Evolutionary conservation across 35 echinoderm and acorn worm genomes (phyloP).

Genomic region (Apostichopus japonicus): DNA sequence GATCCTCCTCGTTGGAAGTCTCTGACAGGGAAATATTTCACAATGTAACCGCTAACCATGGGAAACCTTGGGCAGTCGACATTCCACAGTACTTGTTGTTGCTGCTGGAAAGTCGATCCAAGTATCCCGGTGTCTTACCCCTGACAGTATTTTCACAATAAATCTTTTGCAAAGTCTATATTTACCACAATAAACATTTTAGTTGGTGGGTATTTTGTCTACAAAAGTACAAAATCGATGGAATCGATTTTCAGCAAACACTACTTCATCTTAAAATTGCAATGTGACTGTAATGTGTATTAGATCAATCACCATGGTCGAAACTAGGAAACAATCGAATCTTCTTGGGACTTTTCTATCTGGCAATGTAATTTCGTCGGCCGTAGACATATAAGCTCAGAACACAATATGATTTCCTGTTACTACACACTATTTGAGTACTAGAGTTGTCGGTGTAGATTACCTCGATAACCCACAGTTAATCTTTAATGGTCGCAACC

Average conservation of each 20-base stretch:
- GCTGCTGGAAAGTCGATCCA: neutral
- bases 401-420: neutral
- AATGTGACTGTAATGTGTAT: no score
- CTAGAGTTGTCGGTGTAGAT: neutral
- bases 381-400: neutral
- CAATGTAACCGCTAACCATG: slow-evolving; percentile 2
- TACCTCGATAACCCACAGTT: neutral
- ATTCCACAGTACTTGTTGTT: neutral
- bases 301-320: neutral
- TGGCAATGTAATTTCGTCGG: neutral
- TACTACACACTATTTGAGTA: neutral
- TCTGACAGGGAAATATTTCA: neutral
- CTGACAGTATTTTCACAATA: no score
- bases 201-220: no score
- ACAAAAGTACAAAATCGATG: no score
- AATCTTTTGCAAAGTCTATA: no score
- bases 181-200: no score
- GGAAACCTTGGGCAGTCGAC: neutral
- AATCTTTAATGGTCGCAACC: neutral
- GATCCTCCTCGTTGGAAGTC: neutral
- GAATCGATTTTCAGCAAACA: no score
- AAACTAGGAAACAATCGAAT: neutral
- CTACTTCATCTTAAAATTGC: no score
- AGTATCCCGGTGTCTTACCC: no score
- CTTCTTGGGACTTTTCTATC: neutral